A percentile compares a stretch with the other conserved stretches of the same genome.
phyloP scores from a whole-genome alignment of 2,113 vertebrate genomes.

The Silurus asotus region DNA sequence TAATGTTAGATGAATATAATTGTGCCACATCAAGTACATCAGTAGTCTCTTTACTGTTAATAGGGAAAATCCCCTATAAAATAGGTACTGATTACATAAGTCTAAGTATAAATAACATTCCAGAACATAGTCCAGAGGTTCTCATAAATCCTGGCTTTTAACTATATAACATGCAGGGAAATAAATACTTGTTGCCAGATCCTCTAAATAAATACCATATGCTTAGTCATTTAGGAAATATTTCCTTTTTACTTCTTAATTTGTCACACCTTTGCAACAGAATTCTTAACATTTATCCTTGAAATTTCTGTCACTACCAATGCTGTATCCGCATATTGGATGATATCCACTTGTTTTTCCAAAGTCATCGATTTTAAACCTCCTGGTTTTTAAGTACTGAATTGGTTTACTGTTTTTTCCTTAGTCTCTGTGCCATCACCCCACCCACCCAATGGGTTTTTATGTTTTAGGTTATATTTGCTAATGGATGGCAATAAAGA shows the following conservation, averaged over 20 bases:
- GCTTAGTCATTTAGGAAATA: constrained; percentile 2
- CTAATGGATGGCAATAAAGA: background rate
- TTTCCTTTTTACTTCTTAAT: constrained; percentile 10
- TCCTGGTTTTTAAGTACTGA: background rate
- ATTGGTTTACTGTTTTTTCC: background rate
- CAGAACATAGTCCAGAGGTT: background rate
- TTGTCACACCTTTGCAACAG: background rate
- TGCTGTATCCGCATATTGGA: background rate
- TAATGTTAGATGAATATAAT: background rate
- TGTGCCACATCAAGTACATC: background rate
- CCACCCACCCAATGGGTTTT: background rate
- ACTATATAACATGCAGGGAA: constrained; percentile 7
- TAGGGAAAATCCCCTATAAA: background rate
- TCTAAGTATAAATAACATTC: background rate
- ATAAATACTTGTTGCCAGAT: background rate
- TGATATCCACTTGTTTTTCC: background rate
- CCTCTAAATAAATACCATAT: constrained; percentile 18
- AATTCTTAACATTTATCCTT: background rate
- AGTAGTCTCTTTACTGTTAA: background rate
- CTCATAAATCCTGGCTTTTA: background rate
- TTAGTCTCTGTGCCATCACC: background rate
- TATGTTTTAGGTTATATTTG: background rate
- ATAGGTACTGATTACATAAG: constrained; percentile 26
- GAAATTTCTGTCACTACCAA: background rate
- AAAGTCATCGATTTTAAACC: background rate